phyloP scores from a whole-genome alignment of 2,113 vertebrate species.

The Leuciscus idus region DNA sequence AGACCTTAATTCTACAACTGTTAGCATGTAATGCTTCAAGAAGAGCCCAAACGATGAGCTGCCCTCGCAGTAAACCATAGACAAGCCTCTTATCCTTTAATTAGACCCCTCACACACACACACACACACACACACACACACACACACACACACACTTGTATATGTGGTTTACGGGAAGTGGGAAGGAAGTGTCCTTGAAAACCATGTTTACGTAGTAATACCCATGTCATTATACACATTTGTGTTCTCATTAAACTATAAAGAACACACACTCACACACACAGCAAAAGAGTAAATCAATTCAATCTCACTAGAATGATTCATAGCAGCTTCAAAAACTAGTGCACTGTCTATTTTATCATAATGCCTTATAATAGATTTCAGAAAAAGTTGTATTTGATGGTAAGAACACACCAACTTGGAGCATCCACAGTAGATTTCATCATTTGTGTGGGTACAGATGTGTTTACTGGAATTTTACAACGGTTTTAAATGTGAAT shows the following conservation, averaged over 20 bases:
- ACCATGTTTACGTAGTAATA: no score
- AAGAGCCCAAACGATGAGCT: constrained; percentile 5
- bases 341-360: background rate
- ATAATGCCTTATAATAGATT: no score
- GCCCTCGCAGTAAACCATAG: constrained; percentile 16
- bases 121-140: no score
- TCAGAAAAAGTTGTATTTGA: background rate
- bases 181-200: no score
- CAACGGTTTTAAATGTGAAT: background rate
- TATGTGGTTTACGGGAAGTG: no score
- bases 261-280: background rate
- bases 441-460: background rate
- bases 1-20: background rate
- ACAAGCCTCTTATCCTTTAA: constrained; percentile 30
- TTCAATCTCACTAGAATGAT: background rate
- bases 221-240: no score
- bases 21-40: constrained; percentile 9
- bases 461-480: background rate
- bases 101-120: background rate
- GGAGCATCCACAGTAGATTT: no score
- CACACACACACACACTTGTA: no score
- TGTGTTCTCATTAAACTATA: no score
- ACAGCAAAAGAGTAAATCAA: background rate
- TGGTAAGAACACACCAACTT: background rate
- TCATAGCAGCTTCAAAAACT: background rate